Evolutionary conservation across 2,888 invertebrate genomes (phyloP).

Genomic region (Eristalis arbustorum): DNA sequence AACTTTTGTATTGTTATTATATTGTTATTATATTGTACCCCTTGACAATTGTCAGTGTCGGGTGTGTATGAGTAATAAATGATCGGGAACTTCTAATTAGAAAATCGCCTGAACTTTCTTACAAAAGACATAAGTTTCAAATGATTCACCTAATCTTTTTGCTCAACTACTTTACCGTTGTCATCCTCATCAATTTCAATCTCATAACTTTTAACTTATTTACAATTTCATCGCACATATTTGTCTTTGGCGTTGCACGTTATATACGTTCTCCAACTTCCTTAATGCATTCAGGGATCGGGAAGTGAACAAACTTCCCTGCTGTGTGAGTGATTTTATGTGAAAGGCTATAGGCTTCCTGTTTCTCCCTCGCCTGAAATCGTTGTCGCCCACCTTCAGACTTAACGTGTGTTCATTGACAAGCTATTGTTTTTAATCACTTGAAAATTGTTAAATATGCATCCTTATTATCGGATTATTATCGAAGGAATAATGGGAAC

Average conservation of each 20-base stretch:
- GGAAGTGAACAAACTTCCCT: constrained; percentile 7
- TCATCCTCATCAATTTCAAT: neutral
- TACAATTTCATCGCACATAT: constrained; percentile 16
- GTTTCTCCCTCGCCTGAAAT: constrained; percentile 2
- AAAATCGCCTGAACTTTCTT: no score
- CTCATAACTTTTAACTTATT: neutral
- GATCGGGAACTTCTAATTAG: no score
- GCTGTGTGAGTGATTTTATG: constrained; percentile 17
- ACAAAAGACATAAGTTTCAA: neutral
- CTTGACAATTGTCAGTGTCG: no score
- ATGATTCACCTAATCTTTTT: neutral
- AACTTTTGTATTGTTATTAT: no score
- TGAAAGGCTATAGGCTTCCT: constrained; percentile 22
- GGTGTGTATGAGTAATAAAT: no score
- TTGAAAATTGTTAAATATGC: constrained; percentile 57
- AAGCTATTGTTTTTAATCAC: constrained; percentile 56
- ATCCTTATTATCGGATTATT: constrained; percentile 49
- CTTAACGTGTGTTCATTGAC: constrained; percentile 13
- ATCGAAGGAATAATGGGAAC: constrained; percentile 42
- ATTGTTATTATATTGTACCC: no score
- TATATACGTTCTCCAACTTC: neutral
- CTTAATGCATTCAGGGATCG: neutral
- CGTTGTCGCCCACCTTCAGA: neutral
- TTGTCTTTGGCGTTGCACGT: neutral
- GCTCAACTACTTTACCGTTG: neutral